These are phyloP conservation scores for Cephus cinctus DNA, from an alignment of 1,140 invertebrate genomes.

Conservation along the genomic window DNA sequence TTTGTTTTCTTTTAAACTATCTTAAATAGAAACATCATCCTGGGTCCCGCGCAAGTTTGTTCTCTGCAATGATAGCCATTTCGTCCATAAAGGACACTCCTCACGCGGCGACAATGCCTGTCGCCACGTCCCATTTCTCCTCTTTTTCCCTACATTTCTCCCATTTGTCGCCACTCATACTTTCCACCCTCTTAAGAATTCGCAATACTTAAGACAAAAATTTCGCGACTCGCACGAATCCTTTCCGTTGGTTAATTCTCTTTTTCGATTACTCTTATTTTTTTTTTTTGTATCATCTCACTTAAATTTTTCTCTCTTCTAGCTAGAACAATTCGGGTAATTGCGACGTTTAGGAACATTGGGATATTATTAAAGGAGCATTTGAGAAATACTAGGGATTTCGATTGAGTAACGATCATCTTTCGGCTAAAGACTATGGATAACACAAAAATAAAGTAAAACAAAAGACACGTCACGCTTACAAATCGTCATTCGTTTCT, in stretches of 20 bases:
- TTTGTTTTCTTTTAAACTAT: not conserved
- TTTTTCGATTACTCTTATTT: not conserved
- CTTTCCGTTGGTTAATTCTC: not conserved
- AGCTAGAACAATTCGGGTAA: not conserved
- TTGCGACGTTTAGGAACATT: conserved; percentile 6
- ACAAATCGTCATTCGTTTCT: too few species aligned
- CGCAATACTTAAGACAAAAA: too few species aligned
- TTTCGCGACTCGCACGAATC: too few species aligned
- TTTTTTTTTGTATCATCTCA: not conserved
- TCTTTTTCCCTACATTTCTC: not conserved
- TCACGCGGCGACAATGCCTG: too few species aligned
- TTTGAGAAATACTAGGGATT: conserved; percentile 3
- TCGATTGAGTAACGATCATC: not conserved
- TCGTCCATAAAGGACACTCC: too few species aligned
- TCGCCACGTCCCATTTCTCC: not conserved
- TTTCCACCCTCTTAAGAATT: not conserved
- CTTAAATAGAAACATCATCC: conserved; percentile 12
- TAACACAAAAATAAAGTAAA: not conserved
- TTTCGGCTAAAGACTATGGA: conserved; percentile 1
- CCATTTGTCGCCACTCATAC: not conserved
- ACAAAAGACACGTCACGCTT: too few species aligned
- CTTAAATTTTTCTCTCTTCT: not conserved
- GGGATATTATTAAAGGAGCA: conserved; percentile 1
- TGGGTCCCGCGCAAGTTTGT: conserved; percentile 19
- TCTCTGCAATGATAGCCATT: conserved; percentile 5